These are phyloP conservation scores for Drosophila hamatofila DNA, from an alignment of 2,888 invertebrate genomes.

Conservation along the genomic window DNA sequence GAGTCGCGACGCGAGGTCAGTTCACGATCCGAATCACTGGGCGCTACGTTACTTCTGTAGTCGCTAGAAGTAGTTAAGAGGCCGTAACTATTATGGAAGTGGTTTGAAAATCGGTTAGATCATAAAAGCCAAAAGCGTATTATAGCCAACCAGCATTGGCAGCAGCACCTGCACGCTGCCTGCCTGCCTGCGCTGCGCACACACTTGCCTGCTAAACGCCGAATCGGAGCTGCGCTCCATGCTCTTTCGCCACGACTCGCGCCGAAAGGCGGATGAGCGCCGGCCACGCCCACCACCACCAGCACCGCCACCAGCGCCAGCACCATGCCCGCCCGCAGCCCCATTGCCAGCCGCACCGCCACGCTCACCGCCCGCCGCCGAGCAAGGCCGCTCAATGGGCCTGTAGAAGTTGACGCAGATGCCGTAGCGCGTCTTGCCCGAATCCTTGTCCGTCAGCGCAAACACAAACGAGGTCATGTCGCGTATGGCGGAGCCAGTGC, in stretches of 20 bases:
- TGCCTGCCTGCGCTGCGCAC: conserved; percentile 30
- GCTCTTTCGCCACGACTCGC: conserved; percentile 96
- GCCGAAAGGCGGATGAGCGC: conserved; percentile 88
- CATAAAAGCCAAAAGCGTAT: conserved; percentile 39
- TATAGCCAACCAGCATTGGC: conserved; percentile 14
- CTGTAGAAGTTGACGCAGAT: conserved; percentile 99
- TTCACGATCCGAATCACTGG: conserved; percentile 95
- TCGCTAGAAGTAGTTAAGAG: conserved; percentile 89
- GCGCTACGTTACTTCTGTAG: conserved; percentile 95
- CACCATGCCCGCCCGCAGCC: conserved; percentile 36
- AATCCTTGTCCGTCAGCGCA: conserved; percentile 99
- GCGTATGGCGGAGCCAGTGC: conserved; percentile 89
- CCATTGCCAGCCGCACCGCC: conserved; percentile 56
- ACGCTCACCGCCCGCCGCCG: conserved; percentile 35
- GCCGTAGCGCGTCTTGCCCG: conserved; percentile 97
- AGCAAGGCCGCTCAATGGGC: conserved; percentile 90
- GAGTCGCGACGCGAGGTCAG: conserved; percentile 91
- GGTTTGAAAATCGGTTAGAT: conserved; percentile 60
- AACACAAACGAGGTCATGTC: conserved; percentile 99
- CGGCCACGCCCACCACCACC: conserved; percentile 81
- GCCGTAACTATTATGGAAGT: conserved; percentile 85
- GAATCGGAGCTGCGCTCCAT: conserved; percentile 97
- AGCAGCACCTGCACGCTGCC: conserved; percentile 7
- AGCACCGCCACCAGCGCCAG: conserved; percentile 42
- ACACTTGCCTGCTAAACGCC: conserved; percentile 94